A percentile compares a stretch with the other conserved stretches of the same genome.
Evolutionary conservation across 2,113 vertebrate genomes (phyloP).

Genomic region (Paratilapia polleni): DNA sequence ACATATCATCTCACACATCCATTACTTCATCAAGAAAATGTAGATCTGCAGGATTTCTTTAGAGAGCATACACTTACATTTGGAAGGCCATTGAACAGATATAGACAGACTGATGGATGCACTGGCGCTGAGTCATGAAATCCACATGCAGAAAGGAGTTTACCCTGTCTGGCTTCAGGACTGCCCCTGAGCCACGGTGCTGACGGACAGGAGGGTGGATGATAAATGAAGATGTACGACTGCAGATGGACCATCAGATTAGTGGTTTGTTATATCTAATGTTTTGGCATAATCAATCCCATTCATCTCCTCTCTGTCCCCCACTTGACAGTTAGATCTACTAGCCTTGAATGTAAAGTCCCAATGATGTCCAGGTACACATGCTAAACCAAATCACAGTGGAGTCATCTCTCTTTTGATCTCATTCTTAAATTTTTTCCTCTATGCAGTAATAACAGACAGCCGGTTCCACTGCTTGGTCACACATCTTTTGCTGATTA

Average conservation of each 20-base stretch:
- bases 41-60: neutral
- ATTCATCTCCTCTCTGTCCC: constrained; percentile 52
- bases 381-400: constrained; percentile 1
- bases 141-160: constrained; percentile 53
- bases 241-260: constrained; percentile 81
- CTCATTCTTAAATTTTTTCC: constrained; percentile 16
- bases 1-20: constrained; percentile 5
- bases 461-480: constrained; percentile 34
- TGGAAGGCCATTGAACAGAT: constrained; percentile 22
- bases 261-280: constrained; percentile 76
- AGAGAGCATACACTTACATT: constrained; percentile 39
- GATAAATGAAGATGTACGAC: constrained; percentile 83
- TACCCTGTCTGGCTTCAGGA: constrained; percentile 51
- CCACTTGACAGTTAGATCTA: constrained; percentile 18
- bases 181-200: constrained; percentile 56
- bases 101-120: constrained; percentile 70
- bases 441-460: constrained; percentile 41
- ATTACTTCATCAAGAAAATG: constrained; percentile 4
- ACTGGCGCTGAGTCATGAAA: constrained; percentile 61
- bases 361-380: constrained; percentile 4
- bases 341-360: constrained; percentile 40
- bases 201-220: constrained; percentile 72
- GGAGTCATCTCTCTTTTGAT: constrained; percentile 37
- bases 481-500: constrained; percentile 78
- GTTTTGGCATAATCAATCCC: constrained; percentile 79